Percentiles rank a stretch among this genome's conserved stretches.
phyloP scores from a whole-genome alignment of 2,797 vertebrate genomes.

The Alauda arvensis region DNA sequence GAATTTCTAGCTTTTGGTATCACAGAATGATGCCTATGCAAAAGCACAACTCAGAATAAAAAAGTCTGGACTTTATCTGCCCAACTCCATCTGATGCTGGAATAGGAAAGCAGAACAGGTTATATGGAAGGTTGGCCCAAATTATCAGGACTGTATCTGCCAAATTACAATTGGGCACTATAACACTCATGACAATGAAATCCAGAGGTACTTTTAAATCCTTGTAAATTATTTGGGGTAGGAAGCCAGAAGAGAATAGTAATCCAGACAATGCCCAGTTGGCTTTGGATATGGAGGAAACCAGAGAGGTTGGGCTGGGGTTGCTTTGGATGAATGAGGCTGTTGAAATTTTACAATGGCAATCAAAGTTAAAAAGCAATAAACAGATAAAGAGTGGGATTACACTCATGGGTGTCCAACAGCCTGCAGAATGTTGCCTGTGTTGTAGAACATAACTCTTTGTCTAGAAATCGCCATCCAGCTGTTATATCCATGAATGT shows the following conservation, averaged over 20 bases:
- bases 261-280: not conserved
- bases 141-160: not conserved
- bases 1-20: not conserved
- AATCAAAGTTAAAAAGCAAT: not conserved
- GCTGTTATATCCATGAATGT: not conserved
- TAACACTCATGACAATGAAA: not conserved
- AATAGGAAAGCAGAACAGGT: not conserved
- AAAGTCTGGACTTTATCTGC: not conserved
- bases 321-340: not conserved
- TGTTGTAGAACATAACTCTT: not conserved
- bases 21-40: not conserved
- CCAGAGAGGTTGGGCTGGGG: not conserved
- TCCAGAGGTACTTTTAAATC: not conserved
- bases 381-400: not conserved
- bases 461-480: not conserved
- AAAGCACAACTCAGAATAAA: not conserved
- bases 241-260: not conserved
- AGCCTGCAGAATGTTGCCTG: not conserved
- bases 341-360: not conserved
- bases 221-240: not conserved
- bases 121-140: accelerated
- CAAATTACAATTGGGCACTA: not conserved
- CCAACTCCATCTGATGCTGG: not conserved
- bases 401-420: not conserved
- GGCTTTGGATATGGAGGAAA: not conserved